Conservation (phyloP, 2,888 invertebrate species). For the Xanthostigma xanthostigma region DNA sequence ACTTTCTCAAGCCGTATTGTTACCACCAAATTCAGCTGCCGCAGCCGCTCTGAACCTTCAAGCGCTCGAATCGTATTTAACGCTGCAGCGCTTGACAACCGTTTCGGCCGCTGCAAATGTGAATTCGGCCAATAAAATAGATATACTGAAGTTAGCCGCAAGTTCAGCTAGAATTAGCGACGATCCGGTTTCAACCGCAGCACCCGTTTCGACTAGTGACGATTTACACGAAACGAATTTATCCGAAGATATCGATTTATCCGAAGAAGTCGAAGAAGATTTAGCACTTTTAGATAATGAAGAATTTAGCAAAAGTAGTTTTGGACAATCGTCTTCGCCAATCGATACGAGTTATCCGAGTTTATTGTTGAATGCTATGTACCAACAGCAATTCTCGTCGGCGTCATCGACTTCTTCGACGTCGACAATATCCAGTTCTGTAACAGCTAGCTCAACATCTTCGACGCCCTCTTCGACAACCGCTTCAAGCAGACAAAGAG, state of each 20-base stretch:
- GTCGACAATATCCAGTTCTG: slow-evolving; percentile 29
- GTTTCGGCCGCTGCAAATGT: slow-evolving; percentile 37
- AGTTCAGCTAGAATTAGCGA: slow-evolving; percentile 26
- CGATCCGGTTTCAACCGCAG: slow-evolving; percentile 15
- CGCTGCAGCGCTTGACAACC: slow-evolving; percentile 62
- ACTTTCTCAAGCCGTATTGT: slow-evolving; percentile 65
- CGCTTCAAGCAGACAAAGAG: slow-evolving; percentile 29
- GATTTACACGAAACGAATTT: slow-evolving; percentile 22
- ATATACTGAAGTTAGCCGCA: slow-evolving; percentile 49
- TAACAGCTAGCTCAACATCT: slow-evolving; percentile 28
- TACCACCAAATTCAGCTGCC: slow-evolving; percentile 70
- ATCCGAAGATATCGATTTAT: slow-evolving; percentile 47
- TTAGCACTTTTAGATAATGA: slow-evolving; percentile 59
- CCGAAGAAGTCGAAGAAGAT: slow-evolving; percentile 60
- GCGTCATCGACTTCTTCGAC: slow-evolving; percentile 33
- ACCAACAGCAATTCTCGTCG: slow-evolving; percentile 39
- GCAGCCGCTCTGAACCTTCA: slow-evolving; percentile 74
- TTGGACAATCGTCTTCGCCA: slow-evolving; percentile 32
- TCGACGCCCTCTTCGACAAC: slow-evolving; percentile 17
- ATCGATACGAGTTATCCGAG: slow-evolving; percentile 56
- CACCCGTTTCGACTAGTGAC: slow-evolving; percentile 18
- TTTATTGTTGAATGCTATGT: slow-evolving; percentile 52
- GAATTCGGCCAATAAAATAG: slow-evolving; percentile 38
- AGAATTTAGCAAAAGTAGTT: slow-evolving; percentile 33
- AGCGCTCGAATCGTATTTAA: slow-evolving; percentile 73